Evolutionary conservation across 64 coral and sea anemone species (phyloP).

Genomic region (Acropora yongei): DNA sequence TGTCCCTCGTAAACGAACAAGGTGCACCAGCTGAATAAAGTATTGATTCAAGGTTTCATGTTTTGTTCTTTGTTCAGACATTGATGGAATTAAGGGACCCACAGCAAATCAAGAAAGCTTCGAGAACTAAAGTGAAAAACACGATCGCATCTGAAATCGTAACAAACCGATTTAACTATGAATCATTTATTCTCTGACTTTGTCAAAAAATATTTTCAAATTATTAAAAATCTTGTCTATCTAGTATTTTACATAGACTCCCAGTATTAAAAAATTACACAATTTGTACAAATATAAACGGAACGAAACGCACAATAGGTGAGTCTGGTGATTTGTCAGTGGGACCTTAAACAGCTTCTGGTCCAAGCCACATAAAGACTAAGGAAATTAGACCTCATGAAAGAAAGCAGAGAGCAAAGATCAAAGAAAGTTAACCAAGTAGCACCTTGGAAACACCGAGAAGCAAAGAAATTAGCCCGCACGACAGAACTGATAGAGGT

Average conservation of each 20-base stretch:
- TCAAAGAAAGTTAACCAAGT: not conserved
- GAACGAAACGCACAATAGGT: not conserved
- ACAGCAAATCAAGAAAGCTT: too few relatives aligned
- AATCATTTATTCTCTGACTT: slow-evolving; percentile 25
- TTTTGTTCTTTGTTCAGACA: too few relatives aligned
- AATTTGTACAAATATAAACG: slow-evolving; percentile 43
- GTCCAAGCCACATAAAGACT: not conserved
- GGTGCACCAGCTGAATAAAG: too few relatives aligned
- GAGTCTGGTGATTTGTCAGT: not conserved
- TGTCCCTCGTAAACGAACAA: too few relatives aligned
- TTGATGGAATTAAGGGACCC: too few relatives aligned
- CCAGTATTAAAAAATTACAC: slow-evolving; percentile 34
- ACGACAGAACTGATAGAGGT: not conserved
- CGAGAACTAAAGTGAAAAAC: too few relatives aligned
- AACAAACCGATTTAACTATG: not conserved
- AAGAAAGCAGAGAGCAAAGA: not conserved
- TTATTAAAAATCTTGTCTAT: slow-evolving; percentile 43
- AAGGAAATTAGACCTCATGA: not conserved
- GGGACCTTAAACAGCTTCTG: not conserved
- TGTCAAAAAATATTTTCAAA: slow-evolving; percentile 35
- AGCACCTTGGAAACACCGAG: not conserved
- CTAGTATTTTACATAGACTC: slow-evolving; percentile 45
- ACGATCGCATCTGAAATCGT: not conserved
- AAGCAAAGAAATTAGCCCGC: not conserved
- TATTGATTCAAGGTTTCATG: too few relatives aligned